Percentiles rank a stretch among this genome's conserved stretches.
Conservation (phyloP, 1,140 invertebrate genomes). For the Temnothorax nylanderi region DNA sequence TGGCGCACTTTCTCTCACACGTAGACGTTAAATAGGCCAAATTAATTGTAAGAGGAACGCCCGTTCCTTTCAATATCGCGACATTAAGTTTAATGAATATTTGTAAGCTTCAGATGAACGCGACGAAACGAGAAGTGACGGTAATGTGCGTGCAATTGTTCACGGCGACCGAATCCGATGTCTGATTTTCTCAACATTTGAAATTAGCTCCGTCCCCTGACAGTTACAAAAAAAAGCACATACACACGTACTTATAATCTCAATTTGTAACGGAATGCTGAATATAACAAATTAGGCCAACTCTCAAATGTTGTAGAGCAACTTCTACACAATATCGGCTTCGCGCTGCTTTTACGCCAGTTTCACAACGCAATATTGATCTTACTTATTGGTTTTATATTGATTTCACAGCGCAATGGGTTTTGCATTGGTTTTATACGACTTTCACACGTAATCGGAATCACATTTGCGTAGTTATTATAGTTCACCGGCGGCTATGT, state of each 20-base stretch:
- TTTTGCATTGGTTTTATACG: constrained; percentile 38
- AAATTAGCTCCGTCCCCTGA: not conserved
- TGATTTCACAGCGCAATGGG: constrained; percentile 36
- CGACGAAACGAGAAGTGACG: not conserved
- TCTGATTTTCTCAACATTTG: constrained; percentile 1
- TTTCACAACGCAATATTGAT: constrained; percentile 32
- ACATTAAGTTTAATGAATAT: not conserved
- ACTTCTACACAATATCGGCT: constrained; percentile 36
- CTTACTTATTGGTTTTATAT: constrained; percentile 34
- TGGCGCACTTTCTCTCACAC: constrained; percentile 44
- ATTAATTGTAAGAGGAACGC: not conserved
- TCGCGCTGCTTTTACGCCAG: constrained; percentile 5
- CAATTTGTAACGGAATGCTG: constrained; percentile 15
- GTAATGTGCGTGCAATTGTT: not conserved
- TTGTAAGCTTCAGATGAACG: not conserved
- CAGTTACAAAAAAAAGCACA: too few species aligned
- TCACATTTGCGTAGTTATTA: constrained; percentile 43
- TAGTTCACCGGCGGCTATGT: constrained; percentile 43
- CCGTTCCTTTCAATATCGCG: not conserved
- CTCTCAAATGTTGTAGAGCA: constrained; percentile 18
- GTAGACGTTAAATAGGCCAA: not conserved
- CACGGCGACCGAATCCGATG: not conserved
- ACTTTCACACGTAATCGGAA: constrained; percentile 56
- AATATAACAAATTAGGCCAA: constrained; percentile 38
- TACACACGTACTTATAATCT: not conserved